phyloP scores from a whole-genome alignment of 2,797 vertebrate genomes.

The Clarias fuscus region DNA sequence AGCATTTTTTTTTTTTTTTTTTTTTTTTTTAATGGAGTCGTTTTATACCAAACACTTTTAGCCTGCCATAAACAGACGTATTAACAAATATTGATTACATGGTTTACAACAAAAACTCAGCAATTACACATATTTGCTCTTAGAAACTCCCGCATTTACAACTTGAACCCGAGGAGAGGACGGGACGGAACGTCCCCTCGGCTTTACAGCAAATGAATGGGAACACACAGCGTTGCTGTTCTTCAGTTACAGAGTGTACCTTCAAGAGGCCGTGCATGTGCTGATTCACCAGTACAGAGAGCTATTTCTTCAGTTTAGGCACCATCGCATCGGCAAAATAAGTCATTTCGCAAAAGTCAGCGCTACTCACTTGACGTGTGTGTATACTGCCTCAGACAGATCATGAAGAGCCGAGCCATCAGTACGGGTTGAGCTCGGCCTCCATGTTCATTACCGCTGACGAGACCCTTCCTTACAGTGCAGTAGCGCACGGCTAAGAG shows the following conservation, averaged over 20 bases:
- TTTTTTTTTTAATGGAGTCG: background rate
- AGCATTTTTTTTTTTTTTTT: background rate
- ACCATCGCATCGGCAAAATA: constrained; percentile 1
- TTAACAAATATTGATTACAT: constrained; percentile 20
- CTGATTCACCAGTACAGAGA: constrained; percentile 31
- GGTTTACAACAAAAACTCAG: constrained; percentile 3
- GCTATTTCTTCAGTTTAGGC: constrained; percentile 11
- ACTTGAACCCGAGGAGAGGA: constrained; percentile 13
- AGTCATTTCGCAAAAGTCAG: constrained; percentile 21
- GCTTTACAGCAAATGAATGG: constrained; percentile 30
- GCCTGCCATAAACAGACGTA: background rate
- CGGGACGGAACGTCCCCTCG: background rate
- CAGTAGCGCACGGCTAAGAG: background rate
- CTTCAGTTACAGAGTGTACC: constrained; percentile 27
- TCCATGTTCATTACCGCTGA: constrained; percentile 27
- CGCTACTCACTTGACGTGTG: constrained; percentile 6
- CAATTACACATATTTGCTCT: constrained; percentile 8
- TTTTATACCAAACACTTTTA: background rate
- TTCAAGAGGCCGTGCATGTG: constrained; percentile 29
- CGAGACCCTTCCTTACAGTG: constrained; percentile 18
- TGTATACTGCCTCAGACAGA: constrained; percentile 18
- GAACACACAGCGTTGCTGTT: constrained; percentile 13
- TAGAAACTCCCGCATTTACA: background rate
- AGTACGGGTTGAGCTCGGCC: background rate
- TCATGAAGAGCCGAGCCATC: constrained; percentile 4